Evolutionary conservation across 2,113 vertebrate species (phyloP).

Genomic region (Sturnira hondurensis): DNA sequence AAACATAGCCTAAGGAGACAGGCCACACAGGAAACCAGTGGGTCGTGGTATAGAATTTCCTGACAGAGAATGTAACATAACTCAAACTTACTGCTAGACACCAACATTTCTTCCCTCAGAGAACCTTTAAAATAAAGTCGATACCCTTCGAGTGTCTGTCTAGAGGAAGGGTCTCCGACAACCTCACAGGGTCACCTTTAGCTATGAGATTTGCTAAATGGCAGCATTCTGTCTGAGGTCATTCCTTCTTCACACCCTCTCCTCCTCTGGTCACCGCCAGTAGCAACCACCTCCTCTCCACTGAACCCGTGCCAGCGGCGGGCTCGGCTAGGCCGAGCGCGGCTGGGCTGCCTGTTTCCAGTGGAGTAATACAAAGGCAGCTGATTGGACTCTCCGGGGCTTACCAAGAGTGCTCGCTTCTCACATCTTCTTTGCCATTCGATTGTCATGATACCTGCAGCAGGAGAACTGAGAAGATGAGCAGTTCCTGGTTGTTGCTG

Average conservation of each 20-base stretch:
- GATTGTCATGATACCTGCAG: rapidly evolving
- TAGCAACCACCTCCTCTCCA: not conserved
- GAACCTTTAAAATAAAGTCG: conserved; percentile 43
- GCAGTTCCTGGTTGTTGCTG: too few relatives aligned
- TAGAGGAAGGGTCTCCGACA: conserved; percentile 63
- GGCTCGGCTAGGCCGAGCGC: not conserved
- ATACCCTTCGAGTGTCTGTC: conserved; percentile 35
- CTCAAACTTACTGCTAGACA: not conserved
- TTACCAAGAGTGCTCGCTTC: not conserved
- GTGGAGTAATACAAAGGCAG: not conserved
- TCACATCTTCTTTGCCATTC: not conserved
- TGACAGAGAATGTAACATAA: conserved; percentile 48
- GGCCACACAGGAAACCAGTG: conserved; percentile 49
- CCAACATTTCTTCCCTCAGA: conserved; percentile 21
- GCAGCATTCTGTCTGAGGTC: rapidly evolving
- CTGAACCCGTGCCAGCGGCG: not conserved
- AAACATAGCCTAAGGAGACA: not conserved
- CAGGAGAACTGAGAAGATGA: not conserved
- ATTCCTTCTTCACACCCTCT: rapidly evolving
- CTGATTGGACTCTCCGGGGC: not conserved
- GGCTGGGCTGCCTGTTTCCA: not conserved
- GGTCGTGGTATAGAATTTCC: conserved; percentile 57
- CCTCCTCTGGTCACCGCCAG: not conserved
- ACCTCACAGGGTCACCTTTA: not conserved
- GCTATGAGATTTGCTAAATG: not conserved